phyloP scores from a whole-genome alignment of 2,113 vertebrate genomes.

The Mesocricetus auratus region DNA sequence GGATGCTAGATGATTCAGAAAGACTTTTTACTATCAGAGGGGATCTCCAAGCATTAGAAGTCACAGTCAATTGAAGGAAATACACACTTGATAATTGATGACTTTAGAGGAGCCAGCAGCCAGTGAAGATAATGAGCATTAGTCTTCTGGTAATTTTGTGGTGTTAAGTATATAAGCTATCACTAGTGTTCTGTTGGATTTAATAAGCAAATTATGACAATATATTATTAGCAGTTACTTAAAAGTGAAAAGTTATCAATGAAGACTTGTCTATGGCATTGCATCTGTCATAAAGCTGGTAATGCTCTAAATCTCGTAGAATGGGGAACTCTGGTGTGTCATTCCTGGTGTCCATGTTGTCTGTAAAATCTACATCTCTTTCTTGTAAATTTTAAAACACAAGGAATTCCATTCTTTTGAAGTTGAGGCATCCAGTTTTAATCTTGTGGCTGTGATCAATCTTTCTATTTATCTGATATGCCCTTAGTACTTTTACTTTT shows the following conservation, averaged over 20 bases:
- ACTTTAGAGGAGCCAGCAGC: not conserved
- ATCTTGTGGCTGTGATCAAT: conserved; percentile 3
- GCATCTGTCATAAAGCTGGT: not conserved
- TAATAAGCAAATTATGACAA: not conserved
- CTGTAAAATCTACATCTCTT: not conserved
- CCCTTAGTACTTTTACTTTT: not conserved
- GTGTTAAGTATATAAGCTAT: not conserved
- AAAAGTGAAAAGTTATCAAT: not conserved
- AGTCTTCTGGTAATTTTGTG: not conserved
- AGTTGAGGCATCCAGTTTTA: conserved; percentile 19
- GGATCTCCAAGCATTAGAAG: not conserved
- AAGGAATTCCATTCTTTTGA: conserved; percentile 19
- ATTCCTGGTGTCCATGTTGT: not conserved
- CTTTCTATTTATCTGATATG: not conserved
- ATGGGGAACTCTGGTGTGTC: not conserved
- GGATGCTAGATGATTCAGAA: conserved; percentile 15
- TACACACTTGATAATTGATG: not conserved
- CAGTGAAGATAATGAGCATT: not conserved
- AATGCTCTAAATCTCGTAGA: not conserved
- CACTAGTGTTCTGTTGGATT: not conserved
- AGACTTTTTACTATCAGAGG: not conserved
- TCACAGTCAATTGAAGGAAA: not conserved
- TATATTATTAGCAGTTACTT: not conserved
- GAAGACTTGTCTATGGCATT: not conserved
- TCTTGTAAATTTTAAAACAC: conserved; percentile 32